phyloP scores from a whole-genome alignment of 1,140 invertebrate genomes.

The Notospermus geniculatus region DNA sequence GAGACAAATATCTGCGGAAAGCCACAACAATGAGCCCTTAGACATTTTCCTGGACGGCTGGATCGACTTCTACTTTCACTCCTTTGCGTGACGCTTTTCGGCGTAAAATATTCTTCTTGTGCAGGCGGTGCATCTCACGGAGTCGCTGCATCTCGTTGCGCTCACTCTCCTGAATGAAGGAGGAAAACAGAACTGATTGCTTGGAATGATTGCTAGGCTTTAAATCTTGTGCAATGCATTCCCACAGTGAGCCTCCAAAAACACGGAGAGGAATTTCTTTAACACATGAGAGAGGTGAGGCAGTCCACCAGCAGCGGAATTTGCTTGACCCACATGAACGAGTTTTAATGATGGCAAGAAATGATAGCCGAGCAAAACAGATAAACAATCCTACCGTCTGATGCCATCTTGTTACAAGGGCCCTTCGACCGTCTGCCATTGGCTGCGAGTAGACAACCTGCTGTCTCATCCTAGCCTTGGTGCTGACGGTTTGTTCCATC shows the following conservation, averaged over 20 bases:
- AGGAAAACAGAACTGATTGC: neutral
- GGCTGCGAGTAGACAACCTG: conserved; percentile 91
- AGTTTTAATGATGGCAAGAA: too few species aligned
- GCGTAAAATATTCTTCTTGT: conserved; percentile 53
- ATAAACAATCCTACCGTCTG: conserved; percentile 42
- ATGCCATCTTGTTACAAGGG: conserved; percentile 61
- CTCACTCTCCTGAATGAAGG: conserved; percentile 72
- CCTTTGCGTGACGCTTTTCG: conserved; percentile 14
- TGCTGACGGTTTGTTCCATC: conserved; percentile 90
- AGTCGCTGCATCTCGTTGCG: conserved; percentile 93
- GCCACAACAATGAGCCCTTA: too few species aligned
- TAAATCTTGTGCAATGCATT: too few species aligned
- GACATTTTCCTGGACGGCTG: too few species aligned
- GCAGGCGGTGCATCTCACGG: conserved; percentile 82
- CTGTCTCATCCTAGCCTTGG: conserved; percentile 78
- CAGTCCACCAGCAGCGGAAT: too few species aligned
- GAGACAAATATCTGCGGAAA: neutral
- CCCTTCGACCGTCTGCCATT: conserved; percentile 86
- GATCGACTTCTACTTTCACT: too few species aligned
- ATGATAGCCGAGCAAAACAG: too few species aligned
- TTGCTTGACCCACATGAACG: too few species aligned
- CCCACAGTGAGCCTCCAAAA: too few species aligned
- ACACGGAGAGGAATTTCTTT: too few species aligned
- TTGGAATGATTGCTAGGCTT: too few species aligned
- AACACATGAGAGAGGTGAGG: too few species aligned